These are phyloP conservation scores for Rhagologus leucostigma DNA, from an alignment of 2,113 vertebrate species.

Conservation along the genomic window DNA sequence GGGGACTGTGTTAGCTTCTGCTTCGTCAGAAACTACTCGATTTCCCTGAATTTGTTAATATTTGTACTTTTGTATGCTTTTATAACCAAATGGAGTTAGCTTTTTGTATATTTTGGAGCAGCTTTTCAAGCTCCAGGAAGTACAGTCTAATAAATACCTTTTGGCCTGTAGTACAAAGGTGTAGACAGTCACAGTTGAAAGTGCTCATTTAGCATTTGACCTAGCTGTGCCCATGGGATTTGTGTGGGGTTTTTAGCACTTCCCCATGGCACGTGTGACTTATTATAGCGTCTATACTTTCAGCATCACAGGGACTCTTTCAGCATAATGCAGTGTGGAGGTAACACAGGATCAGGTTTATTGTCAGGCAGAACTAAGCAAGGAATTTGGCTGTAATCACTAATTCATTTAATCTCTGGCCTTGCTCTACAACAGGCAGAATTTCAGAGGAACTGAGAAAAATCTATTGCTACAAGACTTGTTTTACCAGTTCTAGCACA, in stretches of 20 bases:
- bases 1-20: conserved; percentile 45
- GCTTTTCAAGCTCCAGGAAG: background rate
- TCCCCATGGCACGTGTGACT: rapidly evolving
- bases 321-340: background rate
- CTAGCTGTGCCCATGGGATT: background rate
- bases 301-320: background rate
- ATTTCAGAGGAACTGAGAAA: background rate
- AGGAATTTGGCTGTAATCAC: background rate
- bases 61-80: background rate
- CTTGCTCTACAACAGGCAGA: background rate
- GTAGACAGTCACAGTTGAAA: background rate
- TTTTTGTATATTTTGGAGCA: background rate
- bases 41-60: background rate
- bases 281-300: rapidly evolving
- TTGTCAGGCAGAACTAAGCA: background rate
- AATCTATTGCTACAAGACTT: background rate
- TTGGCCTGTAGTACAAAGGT: background rate
- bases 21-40: background rate
- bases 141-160: background rate
- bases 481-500: background rate
- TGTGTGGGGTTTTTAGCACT: background rate
- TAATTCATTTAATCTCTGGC: background rate
- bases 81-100: background rate
- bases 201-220: background rate
- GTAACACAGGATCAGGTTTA: background rate